Evolutionary conservation across 2,888 invertebrate genomes (phyloP).

Genomic region (Hemistola chrysoprasaria): DNA sequence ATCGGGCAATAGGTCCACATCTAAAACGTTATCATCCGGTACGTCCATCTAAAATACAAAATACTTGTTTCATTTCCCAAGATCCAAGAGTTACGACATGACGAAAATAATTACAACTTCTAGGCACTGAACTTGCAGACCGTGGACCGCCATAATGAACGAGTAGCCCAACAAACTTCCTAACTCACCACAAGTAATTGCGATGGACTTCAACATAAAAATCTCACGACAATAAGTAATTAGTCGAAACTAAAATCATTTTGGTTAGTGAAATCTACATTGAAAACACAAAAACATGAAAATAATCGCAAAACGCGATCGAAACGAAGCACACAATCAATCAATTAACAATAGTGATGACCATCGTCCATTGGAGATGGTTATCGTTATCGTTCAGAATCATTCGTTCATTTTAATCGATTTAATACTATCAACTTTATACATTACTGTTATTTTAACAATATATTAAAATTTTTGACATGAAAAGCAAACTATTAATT

Average conservation of each 20-base stretch:
- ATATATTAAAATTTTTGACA: no score
- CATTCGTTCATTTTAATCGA: conserved; percentile 3
- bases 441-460: no score
- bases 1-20: conserved; percentile 88
- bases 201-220: conserved; percentile 65
- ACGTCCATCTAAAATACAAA: conserved; percentile 72
- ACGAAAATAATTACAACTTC: conserved; percentile 52
- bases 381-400: conserved; percentile 5
- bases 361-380: conserved; percentile 9
- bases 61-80: neutral
- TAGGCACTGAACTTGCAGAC: conserved; percentile 42
- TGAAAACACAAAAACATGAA: conserved; percentile 56
- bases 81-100: conserved; percentile 10
- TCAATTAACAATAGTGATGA: conserved; percentile 38
- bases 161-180: conserved; percentile 58
- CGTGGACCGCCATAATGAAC: conserved; percentile 80
- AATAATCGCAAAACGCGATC: conserved; percentile 63
- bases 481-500: no score
- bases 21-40: conserved; percentile 77
- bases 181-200: conserved; percentile 73
- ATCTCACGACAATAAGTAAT: conserved; percentile 55
- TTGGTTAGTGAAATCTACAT: conserved; percentile 52
- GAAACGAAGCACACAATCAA: conserved; percentile 51
- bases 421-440: neutral
- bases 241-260: conserved; percentile 57